These are phyloP conservation scores for Schizotus pectinicornis DNA, from an alignment of 2,888 invertebrate genomes.

Conservation along the genomic window DNA sequence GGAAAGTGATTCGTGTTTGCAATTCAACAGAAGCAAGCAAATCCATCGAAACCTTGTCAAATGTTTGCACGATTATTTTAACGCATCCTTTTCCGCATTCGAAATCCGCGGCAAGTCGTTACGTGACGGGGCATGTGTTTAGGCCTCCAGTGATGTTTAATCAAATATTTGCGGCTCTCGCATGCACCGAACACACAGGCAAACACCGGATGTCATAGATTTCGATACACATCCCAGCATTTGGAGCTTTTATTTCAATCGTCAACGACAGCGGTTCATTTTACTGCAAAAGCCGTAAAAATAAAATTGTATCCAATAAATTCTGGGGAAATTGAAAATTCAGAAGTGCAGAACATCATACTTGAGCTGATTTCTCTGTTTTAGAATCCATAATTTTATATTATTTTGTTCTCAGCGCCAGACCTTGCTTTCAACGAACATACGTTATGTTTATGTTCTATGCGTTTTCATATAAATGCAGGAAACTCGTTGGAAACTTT, in stretches of 20 bases:
- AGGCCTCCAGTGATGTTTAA: too few species aligned
- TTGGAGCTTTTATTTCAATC: slow-evolving; percentile 14
- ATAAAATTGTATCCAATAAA: slow-evolving; percentile 37
- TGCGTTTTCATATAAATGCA: slow-evolving; percentile 30
- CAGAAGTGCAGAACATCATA: slow-evolving; percentile 36
- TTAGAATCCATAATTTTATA: slow-evolving; percentile 35
- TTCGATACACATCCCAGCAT: neutral
- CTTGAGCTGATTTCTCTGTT: slow-evolving; percentile 35
- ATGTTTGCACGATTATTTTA: too few species aligned
- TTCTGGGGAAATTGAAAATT: slow-evolving; percentile 36
- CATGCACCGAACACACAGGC: too few species aligned
- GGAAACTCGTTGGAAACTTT: slow-evolving; percentile 29
- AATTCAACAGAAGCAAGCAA: too few species aligned
- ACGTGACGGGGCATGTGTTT: too few species aligned
- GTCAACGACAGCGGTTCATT: slow-evolving; percentile 22
- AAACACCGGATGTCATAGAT: too few species aligned
- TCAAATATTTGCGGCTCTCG: too few species aligned
- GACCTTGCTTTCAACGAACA: slow-evolving; percentile 19
- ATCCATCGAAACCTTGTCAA: too few species aligned
- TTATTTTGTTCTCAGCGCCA: slow-evolving; percentile 31
- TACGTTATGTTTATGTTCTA: slow-evolving; percentile 30
- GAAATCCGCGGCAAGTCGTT: too few species aligned
- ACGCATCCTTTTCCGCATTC: too few species aligned
- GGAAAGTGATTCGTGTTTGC: too few species aligned
- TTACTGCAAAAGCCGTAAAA: slow-evolving; percentile 30